A percentile compares a stretch with the other conserved stretches of the same genome.
Evolutionary conservation across 2,113 vertebrate species (phyloP).

Genomic region (Callithrix jacchus): DNA sequence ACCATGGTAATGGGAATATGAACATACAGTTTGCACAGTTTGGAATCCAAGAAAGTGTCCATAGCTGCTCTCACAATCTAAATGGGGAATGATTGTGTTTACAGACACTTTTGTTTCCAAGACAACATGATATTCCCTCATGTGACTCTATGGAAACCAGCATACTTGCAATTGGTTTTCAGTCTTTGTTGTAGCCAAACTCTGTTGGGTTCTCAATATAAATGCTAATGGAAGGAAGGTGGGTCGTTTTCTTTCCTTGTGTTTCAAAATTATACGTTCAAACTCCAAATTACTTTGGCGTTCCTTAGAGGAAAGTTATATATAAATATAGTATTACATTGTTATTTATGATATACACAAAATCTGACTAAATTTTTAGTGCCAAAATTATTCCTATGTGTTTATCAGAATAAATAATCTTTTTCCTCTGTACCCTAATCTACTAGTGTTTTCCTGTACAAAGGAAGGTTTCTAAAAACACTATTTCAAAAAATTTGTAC

Average conservation of each 20-base stretch:
- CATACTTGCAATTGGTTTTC: slow-evolving; percentile 29
- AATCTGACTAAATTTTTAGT: background rate
- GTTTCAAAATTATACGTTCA: slow-evolving; percentile 22
- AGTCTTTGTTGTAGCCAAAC: background rate
- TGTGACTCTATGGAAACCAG: background rate
- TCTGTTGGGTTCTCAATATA: slow-evolving; percentile 33
- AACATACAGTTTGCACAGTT: background rate
- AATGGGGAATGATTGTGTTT: background rate
- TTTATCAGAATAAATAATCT: background rate
- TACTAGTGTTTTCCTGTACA: background rate
- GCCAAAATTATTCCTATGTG: background rate
- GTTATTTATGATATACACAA: background rate
- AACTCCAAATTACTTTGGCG: background rate
- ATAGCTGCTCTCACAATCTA: slow-evolving; percentile 11
- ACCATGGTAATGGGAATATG: background rate
- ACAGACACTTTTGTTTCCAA: slow-evolving; percentile 50
- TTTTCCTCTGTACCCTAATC: background rate
- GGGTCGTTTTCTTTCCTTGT: accelerated
- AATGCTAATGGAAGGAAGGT: slow-evolving; percentile 48
- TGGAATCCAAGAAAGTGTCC: slow-evolving; percentile 11
- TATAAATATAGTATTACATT: background rate
- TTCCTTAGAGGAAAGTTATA: background rate
- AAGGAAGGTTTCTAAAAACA: background rate
- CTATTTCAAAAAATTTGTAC: background rate
- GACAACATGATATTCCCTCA: slow-evolving; percentile 33